Evolutionary conservation across 2,797 vertebrate genomes (phyloP), one percentile per base, ranked within the genome.

Genomic region (Euthynnus affinis): DNA sequence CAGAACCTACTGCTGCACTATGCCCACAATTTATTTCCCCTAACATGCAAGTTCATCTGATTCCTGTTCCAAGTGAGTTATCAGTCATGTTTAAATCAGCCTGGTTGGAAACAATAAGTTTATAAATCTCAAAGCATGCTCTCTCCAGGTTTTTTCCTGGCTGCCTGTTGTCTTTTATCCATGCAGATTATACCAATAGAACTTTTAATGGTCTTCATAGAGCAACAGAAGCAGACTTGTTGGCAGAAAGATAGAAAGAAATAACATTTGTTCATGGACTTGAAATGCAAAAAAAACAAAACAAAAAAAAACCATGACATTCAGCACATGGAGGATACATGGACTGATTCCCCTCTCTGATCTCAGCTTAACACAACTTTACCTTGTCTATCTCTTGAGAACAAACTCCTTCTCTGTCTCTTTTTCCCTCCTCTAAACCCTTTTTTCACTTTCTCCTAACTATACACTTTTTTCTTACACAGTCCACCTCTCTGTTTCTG

Each of bases 361-460:
- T 91, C 88, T 74, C 49, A 87, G 83, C 85, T 91, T 89, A 87
- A 85, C 71, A 87, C 85, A 86, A 81, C 83, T 86, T 92, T 74
- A 77, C 83, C 72, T 72, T 22, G 32, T 49, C 51, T 64, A 74
- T 88, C 87, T 84, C 84, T 46, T 65, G 81, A 84, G 84, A 83
- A 58, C 53, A 71, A 10, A 71, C 60, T 52, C 70, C 32, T 55
- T 76, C 57, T 76, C 27, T 32, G 37, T 57, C 73, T 71, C 22
- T 71, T 29, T 71, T 57, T 71, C 20, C 29, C 52, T 37, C 27
- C 9, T 74, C 57, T 49, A 72, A 73, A 65, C 22, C 32, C n/a
- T 48, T 70, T 74, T 72, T 40, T 62, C 55, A 68, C 68, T 64
- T 64, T 57, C 37, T 62, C 18, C 20, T n/a, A n/a, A n/a, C n/a